Evolutionary conservation across 2,113 vertebrate species (phyloP).

Genomic region (Pterocles orientalis): DNA sequence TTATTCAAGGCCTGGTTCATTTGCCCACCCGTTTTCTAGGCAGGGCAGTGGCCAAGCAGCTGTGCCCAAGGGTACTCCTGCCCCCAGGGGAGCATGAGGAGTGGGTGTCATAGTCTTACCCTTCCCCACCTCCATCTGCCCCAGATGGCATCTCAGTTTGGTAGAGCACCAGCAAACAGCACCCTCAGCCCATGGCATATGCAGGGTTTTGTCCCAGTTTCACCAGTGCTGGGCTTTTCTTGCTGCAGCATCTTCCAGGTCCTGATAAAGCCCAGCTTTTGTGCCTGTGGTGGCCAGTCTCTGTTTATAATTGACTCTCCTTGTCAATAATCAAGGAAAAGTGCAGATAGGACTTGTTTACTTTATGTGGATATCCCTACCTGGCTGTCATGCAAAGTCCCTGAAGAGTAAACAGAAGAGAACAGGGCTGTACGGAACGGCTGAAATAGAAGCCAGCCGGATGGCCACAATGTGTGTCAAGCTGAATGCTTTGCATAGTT

Average conservation of each 20-base stretch:
- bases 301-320: background rate
- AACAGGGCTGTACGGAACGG: background rate
- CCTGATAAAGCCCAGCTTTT: background rate
- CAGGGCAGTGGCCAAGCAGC: background rate
- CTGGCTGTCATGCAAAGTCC: background rate
- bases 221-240: background rate
- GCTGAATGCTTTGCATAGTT: constrained; percentile 47
- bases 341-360: background rate
- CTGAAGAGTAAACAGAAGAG: background rate
- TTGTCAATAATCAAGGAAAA: background rate
- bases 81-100: background rate
- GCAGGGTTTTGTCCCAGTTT: background rate
- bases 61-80: too few relatives aligned
- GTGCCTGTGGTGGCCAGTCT: background rate
- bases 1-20: background rate
- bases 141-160: background rate
- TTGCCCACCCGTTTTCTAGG: background rate
- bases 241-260: background rate
- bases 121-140: background rate
- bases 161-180: background rate
- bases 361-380: background rate
- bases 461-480: fast-evolving
- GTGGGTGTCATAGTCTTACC: background rate
- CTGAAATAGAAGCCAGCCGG: background rate
- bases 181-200: background rate